Base-by-base conservation (phyloP, 1,140 invertebrate genomes). In the Drosophila takahashii region DNA sequence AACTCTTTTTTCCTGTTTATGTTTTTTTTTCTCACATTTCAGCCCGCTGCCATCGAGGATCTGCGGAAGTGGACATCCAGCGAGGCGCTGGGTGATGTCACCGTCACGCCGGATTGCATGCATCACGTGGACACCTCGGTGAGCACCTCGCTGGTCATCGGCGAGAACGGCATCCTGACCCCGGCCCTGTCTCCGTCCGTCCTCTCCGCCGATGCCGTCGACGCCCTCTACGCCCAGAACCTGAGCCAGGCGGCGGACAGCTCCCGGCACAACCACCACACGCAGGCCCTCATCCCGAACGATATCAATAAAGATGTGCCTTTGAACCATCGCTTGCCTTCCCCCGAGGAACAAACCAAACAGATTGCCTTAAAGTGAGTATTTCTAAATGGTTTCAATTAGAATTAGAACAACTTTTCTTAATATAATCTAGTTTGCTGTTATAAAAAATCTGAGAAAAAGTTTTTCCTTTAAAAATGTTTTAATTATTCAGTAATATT, bases 31-130 rank as follows among this genome's bases (percentile, higher is more conserved):
- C 13, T 15, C 37, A 34, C 39, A 29, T 62, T 84, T 10, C 93
- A 97, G 96, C 96, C 96, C 52, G 96, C 96, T 60, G 95, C 95
- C 72, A 94, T 97, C 60, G 95, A 95, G 76, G 95, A 96, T 67
- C 93, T 97, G 44, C 94, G 96, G 59, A 94, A 96, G 93, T 97
- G 96, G 96, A 97, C 96, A 34, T 97, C 96, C 32, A 94, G 94
- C 66, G 96, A 97, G 92, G 96, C 96, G 11, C 92, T 97, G 34
- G 96, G 96, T 57, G 96, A 97, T 85, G 94, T 97, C 45, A 97
- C 96, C 13, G 96, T 96, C 13, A 93, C 95, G 16, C 95, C 96
- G 26, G 95, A 96, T 91, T 95, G 95, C 67, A 94, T 95, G 61
- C 94, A 95, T 69, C 86, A 91, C 56, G 91, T 92, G 70, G 91